Conservation (phyloP, 2,113 vertebrate genomes). For the Mesoclemmys tuberculata region DNA sequence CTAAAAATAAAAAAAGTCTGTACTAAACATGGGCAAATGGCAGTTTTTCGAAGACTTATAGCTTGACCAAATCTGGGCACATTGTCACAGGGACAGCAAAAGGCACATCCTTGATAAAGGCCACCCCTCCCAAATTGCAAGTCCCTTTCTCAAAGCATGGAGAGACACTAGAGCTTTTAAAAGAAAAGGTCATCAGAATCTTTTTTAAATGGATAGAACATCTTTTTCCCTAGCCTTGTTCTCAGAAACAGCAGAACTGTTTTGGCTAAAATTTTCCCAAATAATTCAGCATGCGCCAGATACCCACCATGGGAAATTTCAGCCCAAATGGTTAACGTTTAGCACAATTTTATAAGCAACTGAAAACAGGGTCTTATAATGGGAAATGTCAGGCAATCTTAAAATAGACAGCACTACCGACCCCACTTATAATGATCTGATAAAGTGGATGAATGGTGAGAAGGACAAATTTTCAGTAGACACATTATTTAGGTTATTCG, state of each 20-base stretch:
- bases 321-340: neutral
- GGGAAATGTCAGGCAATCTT: neutral
- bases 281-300: neutral
- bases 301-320: neutral
- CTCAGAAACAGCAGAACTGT: neutral
- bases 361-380: neutral
- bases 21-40: neutral
- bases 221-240: neutral
- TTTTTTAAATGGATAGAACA: neutral
- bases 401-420: neutral
- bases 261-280: neutral
- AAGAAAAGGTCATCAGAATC: neutral
- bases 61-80: neutral
- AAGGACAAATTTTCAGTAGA: slow-evolving; percentile 26
- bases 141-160: neutral
- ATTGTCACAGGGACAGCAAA: neutral
- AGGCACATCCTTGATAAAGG: neutral
- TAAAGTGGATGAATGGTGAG: neutral
- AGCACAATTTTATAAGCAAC: neutral
- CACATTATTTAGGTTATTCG: slow-evolving; percentile 26
- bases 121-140: neutral
- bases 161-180: neutral
- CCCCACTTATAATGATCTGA: neutral
- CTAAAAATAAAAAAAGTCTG: neutral
- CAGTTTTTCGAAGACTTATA: neutral